Evolutionary conservation across 2,888 invertebrate species (phyloP), one percentile per base, ranked within the genome.

Genomic region (Lingula anatina): DNA sequence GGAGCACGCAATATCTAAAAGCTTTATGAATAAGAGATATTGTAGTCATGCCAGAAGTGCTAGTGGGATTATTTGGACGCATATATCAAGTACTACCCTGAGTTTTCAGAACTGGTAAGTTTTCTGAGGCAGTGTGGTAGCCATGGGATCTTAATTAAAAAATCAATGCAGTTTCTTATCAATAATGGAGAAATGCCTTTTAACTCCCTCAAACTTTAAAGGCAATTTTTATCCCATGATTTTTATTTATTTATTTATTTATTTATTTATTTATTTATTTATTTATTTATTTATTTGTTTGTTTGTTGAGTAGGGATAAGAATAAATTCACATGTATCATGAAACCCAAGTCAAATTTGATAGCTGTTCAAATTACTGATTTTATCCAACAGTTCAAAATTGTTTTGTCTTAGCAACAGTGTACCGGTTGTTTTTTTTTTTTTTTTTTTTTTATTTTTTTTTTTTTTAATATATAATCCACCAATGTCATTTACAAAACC

Each of bases 211-310:
- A 15, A 25, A 12, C 5, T 1, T 15, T 25, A 39, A 39, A 24
- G 25, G 25, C 23, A 24, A 21, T 5, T n/a, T 2, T 20, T 39
- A 15, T 5, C 5, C 21, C 20, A 9, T 23, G 4, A 39, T 40
- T 5, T 15, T 3, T 20, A 15, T 40, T 5, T 40, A 15, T 3
- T 5, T 40, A 21, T 40, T 5, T 40, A 5, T 40, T 5, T 23
- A 3, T 40, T 23, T 40, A 15, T 1, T 23, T 40, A 40, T 40
- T 23, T 40, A 40, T 40, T 23, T 40, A 40, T 40, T 23, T 40
- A 40, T 40, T 23, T 40, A 40, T 40, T 23, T 23, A 40, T 40
- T 38, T 38, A 38, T 38, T n/a, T n/a, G n/a, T n/a, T n/a, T n/a
- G n/a, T n/a, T n/a, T n/a, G n/a, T n/a, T n/a, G n/a, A n/a, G n/a